Conservation (phyloP, 92 coral and sea anemone genomes). For the Porites rus region DNA sequence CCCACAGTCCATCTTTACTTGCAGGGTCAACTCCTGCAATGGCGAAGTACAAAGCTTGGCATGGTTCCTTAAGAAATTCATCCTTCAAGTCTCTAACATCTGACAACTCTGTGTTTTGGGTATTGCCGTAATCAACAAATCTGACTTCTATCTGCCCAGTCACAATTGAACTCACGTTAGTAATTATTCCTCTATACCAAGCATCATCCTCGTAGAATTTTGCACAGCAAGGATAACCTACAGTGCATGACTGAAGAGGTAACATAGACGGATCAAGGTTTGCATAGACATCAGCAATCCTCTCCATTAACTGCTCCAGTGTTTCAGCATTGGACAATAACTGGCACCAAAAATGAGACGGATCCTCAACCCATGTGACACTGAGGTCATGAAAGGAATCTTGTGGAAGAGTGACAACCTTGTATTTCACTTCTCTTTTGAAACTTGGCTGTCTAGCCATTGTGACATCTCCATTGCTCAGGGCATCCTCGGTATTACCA, state of each 20-base stretch:
- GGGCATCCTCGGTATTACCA: slow-evolving; percentile 17
- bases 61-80: slow-evolving; percentile 71
- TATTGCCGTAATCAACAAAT: slow-evolving; percentile 96
- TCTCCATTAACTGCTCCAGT: slow-evolving; percentile 74
- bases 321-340: slow-evolving; percentile 67
- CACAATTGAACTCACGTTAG: slow-evolving; percentile 85
- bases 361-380: slow-evolving; percentile 79
- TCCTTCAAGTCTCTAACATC: slow-evolving; percentile 82
- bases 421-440: slow-evolving; percentile 51
- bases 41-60: slow-evolving; percentile 86
- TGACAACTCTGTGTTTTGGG: slow-evolving; percentile 78
- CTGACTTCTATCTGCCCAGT: slow-evolving; percentile 88
- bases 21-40: slow-evolving; percentile 81
- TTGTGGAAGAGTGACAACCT: slow-evolving; percentile 45
- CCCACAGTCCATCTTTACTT: slow-evolving; percentile 71
- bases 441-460: slow-evolving; percentile 15
- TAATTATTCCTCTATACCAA: slow-evolving; percentile 94
- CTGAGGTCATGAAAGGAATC: slow-evolving; percentile 77
- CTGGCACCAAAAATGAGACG: slow-evolving; percentile 85
- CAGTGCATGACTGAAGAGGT: slow-evolving; percentile 78
- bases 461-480: background rate
- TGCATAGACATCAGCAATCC: slow-evolving; percentile 76
- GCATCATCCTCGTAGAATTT: slow-evolving; percentile 87
- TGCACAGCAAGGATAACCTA: slow-evolving; percentile 94
- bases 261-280: slow-evolving; percentile 73